A percentile compares a stretch with the other conserved stretches of the same genome.
phyloP scores from a whole-genome alignment of 2,797 vertebrate species.

The Xiphophorus birchmanni region DNA sequence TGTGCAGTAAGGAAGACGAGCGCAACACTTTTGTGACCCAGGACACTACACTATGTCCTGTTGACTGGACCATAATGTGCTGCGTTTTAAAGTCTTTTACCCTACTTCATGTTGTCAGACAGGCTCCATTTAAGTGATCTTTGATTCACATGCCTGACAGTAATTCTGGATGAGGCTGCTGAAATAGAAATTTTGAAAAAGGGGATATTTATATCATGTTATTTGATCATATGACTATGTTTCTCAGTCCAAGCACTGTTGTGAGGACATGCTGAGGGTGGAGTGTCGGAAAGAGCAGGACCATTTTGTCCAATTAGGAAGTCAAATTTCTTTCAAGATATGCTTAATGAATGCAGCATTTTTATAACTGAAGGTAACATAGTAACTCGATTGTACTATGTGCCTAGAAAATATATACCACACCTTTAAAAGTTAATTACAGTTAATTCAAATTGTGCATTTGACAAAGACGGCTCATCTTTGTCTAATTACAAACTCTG shows the following conservation, averaged over 20 bases:
- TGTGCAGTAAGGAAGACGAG: too few relatives aligned
- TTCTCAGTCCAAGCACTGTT: too few relatives aligned
- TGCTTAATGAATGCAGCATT: too few relatives aligned
- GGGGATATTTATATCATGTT: too few relatives aligned
- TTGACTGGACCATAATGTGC: neutral
- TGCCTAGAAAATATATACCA: too few relatives aligned
- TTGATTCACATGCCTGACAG: neutral
- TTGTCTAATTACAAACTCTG: neutral
- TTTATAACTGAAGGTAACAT: too few relatives aligned
- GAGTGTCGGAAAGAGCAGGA: too few relatives aligned
- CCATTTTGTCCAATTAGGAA: too few relatives aligned
- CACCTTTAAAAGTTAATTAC: neutral
- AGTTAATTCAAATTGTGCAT: neutral
- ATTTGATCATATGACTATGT: too few relatives aligned
- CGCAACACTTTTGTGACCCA: neutral
- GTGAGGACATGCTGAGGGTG: too few relatives aligned
- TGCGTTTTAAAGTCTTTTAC: neutral
- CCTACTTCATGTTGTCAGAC: neutral
- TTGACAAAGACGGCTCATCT: neutral
- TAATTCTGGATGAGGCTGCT: neutral
- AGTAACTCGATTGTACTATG: too few relatives aligned
- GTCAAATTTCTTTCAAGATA: too few relatives aligned
- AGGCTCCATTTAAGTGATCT: neutral
- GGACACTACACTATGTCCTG: neutral
- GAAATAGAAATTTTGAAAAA: neutral